Conservation (phyloP, 2,888 invertebrate species). For the Piscicola geometra region DNA sequence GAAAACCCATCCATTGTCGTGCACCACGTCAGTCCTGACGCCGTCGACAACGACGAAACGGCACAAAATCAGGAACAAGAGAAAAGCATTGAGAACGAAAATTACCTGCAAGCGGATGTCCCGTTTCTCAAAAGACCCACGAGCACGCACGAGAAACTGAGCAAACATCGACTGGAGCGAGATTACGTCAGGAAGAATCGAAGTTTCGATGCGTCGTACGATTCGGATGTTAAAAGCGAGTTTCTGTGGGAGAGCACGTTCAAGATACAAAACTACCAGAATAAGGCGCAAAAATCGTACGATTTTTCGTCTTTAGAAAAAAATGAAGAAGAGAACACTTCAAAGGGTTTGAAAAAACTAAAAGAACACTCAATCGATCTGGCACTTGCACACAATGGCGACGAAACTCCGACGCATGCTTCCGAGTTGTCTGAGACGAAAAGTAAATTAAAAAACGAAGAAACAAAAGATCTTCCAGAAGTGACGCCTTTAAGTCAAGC, state of each 20-base stretch:
- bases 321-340: too few species aligned
- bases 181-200: neutral
- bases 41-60: neutral
- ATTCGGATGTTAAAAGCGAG: neutral
- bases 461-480: neutral
- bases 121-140: neutral
- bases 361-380: conserved; percentile 69
- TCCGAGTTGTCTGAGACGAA: too few species aligned
- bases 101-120: neutral
- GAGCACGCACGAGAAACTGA: neutral
- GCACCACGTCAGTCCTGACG: neutral
- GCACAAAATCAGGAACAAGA: neutral
- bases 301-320: too few species aligned
- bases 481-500: neutral
- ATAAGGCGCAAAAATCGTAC: neutral
- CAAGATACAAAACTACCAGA: neutral
- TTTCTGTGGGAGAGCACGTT: neutral
- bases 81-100: neutral
- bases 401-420: too few species aligned
- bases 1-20: neutral
- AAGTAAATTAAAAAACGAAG: too few species aligned
- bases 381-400: neutral
- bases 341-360: conserved; percentile 38
- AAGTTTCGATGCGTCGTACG: neutral
- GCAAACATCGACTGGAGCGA: neutral